phyloP scores from a whole-genome alignment of 2,888 invertebrate species.

The Dasypolia templi region DNA sequence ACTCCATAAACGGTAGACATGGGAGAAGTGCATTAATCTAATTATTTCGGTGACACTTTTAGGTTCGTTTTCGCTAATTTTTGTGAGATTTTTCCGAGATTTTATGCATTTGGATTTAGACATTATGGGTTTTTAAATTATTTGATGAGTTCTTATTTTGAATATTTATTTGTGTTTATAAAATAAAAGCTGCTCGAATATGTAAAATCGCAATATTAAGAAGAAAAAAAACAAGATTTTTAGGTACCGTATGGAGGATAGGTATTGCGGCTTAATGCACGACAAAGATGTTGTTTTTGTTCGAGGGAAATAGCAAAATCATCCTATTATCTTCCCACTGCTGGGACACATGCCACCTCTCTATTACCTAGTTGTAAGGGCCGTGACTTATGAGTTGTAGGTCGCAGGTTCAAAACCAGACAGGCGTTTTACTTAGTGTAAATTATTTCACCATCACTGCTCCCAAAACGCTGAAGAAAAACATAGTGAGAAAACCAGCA shows the following conservation, averaged over 20 bases:
- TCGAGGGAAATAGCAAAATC: background rate
- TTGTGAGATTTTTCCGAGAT: conserved; percentile 20
- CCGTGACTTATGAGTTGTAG: too few relatives aligned
- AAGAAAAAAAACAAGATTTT: background rate
- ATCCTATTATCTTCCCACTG: too few relatives aligned
- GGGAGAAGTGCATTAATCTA: conserved; percentile 60
- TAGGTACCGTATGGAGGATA: background rate
- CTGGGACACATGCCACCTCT: too few relatives aligned
- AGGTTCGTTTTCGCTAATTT: conserved; percentile 45
- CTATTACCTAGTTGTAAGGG: too few relatives aligned
- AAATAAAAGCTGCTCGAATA: background rate
- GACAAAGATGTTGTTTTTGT: background rate
- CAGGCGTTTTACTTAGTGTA: too few relatives aligned
- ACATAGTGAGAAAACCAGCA: too few relatives aligned
- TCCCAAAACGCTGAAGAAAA: too few relatives aligned
- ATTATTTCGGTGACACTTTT: conserved; percentile 51
- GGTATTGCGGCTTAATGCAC: background rate
- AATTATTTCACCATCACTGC: too few relatives aligned
- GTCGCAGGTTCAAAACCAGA: too few relatives aligned
- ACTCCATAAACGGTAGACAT: conserved; percentile 65
- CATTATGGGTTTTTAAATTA: background rate
- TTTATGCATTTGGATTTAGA: conserved; percentile 11
- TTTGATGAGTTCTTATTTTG: background rate
- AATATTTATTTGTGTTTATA: background rate
- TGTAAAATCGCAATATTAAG: background rate